Conservation (phyloP, 1,140 invertebrate species). For the Drusus annulatus region DNA sequence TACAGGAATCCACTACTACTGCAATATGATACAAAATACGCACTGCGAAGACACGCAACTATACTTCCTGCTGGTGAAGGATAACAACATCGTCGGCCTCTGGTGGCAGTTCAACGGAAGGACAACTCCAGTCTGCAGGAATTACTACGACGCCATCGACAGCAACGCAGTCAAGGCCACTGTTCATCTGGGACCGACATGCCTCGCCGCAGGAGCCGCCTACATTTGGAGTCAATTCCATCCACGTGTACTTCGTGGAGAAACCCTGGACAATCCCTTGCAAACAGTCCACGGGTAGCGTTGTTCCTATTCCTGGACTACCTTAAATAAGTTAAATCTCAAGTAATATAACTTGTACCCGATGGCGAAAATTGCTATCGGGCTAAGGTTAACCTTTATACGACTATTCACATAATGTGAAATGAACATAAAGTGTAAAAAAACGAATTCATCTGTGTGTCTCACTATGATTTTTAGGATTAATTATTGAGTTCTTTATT, state of each 20-base stretch:
- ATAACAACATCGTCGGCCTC: conserved; percentile 57
- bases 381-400: too few relatives aligned
- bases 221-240: conserved; percentile 56
- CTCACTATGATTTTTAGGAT: too few relatives aligned
- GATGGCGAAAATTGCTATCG: too few relatives aligned
- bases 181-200: conserved; percentile 60
- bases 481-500: too few relatives aligned
- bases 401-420: too few relatives aligned
- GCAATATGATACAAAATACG: conserved; percentile 55
- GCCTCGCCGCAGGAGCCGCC: conserved; percentile 50
- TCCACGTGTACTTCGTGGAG: conserved; percentile 59
- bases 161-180: conserved; percentile 59
- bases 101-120: conserved; percentile 61
- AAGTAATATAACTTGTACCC: background rate
- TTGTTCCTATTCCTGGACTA: conserved; percentile 39
- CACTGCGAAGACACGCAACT: conserved; percentile 53
- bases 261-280: conserved; percentile 58
- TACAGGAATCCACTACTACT: conserved; percentile 61
- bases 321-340: background rate
- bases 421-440: too few relatives aligned
- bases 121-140: conserved; percentile 39
- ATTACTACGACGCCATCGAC: conserved; percentile 62
- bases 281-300: conserved; percentile 41
- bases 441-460: too few relatives aligned
- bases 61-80: conserved; percentile 58